phyloP scores from a whole-genome alignment of 1,140 invertebrate genomes.

The Drosophila funebris region DNA sequence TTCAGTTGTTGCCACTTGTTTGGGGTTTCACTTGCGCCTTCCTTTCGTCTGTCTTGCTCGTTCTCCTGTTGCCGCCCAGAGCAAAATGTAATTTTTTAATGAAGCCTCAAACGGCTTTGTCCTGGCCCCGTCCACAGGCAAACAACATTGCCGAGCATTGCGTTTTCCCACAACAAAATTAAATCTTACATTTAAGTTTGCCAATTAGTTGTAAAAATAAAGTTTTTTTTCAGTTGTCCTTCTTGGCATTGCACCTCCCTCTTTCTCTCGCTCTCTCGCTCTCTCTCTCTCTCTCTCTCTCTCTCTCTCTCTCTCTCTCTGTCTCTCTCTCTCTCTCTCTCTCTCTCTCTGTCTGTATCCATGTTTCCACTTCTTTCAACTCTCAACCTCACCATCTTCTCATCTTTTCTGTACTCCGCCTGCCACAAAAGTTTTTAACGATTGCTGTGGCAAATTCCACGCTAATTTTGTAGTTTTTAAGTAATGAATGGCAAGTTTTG shows the following conservation, averaged over 20 bases:
- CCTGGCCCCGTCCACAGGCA: conserved; percentile 15
- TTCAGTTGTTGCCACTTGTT: conserved; percentile 11
- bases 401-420: not conserved
- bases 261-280: no score
- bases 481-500: conserved; percentile 78
- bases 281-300: no score
- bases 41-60: not conserved
- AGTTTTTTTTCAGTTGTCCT: conserved; percentile 57
- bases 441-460: conserved; percentile 67
- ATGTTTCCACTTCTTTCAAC: not conserved
- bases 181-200: conserved; percentile 83
- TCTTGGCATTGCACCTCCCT: not conserved
- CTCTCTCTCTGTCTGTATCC: no score
- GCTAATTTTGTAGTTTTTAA: conserved; percentile 78
- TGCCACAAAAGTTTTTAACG: conserved; percentile 65
- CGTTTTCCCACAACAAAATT: conserved; percentile 66
- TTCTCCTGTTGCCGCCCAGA: conserved; percentile 35
- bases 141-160: conserved; percentile 8
- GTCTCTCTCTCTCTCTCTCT: no score
- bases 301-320: no score
- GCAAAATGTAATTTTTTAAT: conserved; percentile 77
- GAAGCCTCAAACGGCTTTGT: conserved; percentile 76
- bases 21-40: not conserved
- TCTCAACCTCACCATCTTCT: not conserved
- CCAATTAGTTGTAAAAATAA: conserved; percentile 83